These are phyloP conservation scores for Campodea augens DNA, from an alignment of 1,140 invertebrate species.

Conservation along the genomic window DNA sequence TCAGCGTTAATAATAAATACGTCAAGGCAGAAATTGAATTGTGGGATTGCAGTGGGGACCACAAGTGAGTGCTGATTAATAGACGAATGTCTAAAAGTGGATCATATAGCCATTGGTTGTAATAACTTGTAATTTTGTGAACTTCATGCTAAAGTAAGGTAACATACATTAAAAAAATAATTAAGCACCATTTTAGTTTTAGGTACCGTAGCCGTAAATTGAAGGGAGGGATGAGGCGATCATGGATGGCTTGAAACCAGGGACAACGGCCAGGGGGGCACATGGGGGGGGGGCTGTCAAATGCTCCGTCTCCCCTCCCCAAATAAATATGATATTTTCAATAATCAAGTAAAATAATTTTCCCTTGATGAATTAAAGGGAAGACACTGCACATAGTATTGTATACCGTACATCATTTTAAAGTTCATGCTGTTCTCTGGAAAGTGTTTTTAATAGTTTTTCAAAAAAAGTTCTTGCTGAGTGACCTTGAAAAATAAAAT, in stretches of 20 bases:
- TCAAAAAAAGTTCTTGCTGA: too few relatives aligned
- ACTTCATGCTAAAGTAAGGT: neutral
- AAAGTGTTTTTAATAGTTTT: too few relatives aligned
- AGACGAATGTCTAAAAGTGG: neutral
- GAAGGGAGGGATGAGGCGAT: neutral
- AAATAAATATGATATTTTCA: too few relatives aligned
- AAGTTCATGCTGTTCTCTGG: too few relatives aligned
- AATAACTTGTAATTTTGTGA: neutral
- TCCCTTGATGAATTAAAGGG: too few relatives aligned
- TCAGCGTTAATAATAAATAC: constrained; percentile 28
- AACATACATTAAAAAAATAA: neutral
- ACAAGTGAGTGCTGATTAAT: constrained; percentile 27
- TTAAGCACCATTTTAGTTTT: neutral
- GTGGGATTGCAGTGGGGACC: constrained; percentile 51
- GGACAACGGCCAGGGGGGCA: too few relatives aligned
- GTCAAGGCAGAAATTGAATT: constrained; percentile 40
- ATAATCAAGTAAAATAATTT: too few relatives aligned
- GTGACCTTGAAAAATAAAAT: too few relatives aligned
- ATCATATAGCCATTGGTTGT: neutral
- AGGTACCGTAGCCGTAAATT: neutral
- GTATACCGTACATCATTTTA: too few relatives aligned
- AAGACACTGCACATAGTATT: too few relatives aligned
- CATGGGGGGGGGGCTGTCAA: too few relatives aligned
- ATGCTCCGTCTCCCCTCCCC: too few relatives aligned
- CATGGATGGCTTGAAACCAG: neutral